These are phyloP conservation scores for Cardiocondyla obscurior DNA, from an alignment of 1,140 invertebrate genomes.

Conservation along the genomic window DNA sequence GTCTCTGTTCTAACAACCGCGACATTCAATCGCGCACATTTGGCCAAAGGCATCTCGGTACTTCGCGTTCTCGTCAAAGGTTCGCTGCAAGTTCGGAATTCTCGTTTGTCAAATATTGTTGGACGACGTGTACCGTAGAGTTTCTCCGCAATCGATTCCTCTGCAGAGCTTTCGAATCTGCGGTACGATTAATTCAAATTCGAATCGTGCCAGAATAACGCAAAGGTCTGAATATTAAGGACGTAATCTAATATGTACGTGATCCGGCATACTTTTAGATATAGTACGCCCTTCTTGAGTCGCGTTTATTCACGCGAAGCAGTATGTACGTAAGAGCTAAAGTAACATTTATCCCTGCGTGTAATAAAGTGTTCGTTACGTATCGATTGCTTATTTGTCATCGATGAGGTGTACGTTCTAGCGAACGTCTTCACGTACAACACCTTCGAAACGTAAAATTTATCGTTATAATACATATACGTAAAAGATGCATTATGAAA, in stretches of 20 bases:
- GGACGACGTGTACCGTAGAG: not conserved
- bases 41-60: not conserved
- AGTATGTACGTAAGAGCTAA: not conserved
- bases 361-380: not conserved
- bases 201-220: not conserved
- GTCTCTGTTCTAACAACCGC: not conserved
- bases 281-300: not conserved
- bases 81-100: not conserved
- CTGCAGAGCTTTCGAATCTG: not conserved
- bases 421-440: conserved; percentile 27
- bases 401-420: conserved; percentile 18
- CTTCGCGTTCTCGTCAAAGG: not conserved
- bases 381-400: not conserved
- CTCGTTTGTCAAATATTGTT: not conserved
- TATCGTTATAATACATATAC: not conserved
- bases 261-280: not conserved
- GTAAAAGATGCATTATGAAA: not conserved
- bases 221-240: not conserved
- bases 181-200: conserved; percentile 18
- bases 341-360: not conserved
- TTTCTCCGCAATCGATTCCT: conserved; percentile 26
- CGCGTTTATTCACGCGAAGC: not conserved
- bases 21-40: not conserved
- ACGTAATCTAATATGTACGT: not conserved
- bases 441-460: conserved; percentile 1